These are phyloP conservation scores for Stylophora pistillata DNA, from an alignment of 64 coral and sea anemone genomes.

Conservation along the genomic window DNA sequence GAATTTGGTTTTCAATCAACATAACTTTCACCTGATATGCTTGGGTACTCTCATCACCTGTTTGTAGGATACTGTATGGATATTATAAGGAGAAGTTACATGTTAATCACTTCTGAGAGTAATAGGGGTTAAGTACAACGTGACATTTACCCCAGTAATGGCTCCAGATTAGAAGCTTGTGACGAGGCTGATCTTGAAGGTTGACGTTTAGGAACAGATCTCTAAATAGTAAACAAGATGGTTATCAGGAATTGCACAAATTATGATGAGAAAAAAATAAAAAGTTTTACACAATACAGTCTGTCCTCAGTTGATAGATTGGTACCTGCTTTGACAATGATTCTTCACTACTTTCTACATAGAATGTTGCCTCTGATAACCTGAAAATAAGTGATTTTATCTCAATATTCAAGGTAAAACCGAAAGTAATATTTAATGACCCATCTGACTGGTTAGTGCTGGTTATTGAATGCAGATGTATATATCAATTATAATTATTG, in stretches of 20 bases:
- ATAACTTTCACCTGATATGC: no score
- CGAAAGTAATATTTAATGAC: no score
- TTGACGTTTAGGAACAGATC: background rate
- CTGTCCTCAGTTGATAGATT: background rate
- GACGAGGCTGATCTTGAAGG: background rate
- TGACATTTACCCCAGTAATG: conserved; percentile 8
- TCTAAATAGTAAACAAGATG: background rate
- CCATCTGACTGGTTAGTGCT: no score
- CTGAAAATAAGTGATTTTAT: background rate
- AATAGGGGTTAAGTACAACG: no score
- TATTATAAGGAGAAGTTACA: no score
- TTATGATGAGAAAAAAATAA: no score
- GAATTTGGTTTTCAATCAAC: no score
- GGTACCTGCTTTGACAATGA: conserved; percentile 17
- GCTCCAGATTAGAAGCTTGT: background rate
- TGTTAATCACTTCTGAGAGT: no score
- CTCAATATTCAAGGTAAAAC: background rate
- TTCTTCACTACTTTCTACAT: background rate
- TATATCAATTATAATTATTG: no score
- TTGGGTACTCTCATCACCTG: no score
- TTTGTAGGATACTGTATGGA: no score
- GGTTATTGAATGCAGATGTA: no score
- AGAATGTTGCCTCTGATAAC: conserved; percentile 4
- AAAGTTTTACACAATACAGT: background rate
- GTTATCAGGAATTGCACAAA: background rate